Conservation (phyloP, 2,888 invertebrate species). For the Thereva nobilitata region DNA sequence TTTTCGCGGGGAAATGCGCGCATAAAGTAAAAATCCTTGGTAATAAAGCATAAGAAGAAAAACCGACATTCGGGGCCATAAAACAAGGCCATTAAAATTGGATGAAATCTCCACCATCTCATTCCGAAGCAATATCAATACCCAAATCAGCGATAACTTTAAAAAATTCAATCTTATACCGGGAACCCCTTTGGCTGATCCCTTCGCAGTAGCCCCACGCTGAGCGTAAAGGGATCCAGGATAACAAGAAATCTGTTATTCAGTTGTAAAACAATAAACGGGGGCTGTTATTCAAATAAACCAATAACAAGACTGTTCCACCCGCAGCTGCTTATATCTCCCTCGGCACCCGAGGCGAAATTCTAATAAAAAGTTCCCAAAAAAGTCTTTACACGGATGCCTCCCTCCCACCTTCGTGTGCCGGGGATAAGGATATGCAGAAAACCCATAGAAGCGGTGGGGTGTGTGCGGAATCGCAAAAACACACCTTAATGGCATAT, state of each 20-base stretch:
- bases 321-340: slow-evolving; percentile 16
- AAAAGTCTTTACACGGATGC: slow-evolving; percentile 17
- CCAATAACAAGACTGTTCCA: slow-evolving; percentile 47
- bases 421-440: slow-evolving; percentile 39
- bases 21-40: too few relatives aligned
- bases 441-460: slow-evolving; percentile 37
- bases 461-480: slow-evolving; percentile 33
- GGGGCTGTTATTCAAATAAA: slow-evolving; percentile 57
- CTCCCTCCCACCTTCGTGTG: slow-evolving; percentile 8
- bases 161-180: slow-evolving; percentile 39
- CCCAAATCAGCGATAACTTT: slow-evolving; percentile 40
- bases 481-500: slow-evolving; percentile 57
- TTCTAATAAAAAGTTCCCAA: slow-evolving; percentile 37
- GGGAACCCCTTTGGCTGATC: slow-evolving; percentile 21
- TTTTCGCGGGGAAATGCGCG: too few relatives aligned
- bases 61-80: neutral
- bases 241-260: slow-evolving; percentile 46
- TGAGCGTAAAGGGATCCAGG: slow-evolving; percentile 37
- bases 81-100: slow-evolving; percentile 20
- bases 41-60: neutral
- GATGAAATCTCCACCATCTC: slow-evolving; percentile 34
- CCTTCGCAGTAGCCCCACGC: slow-evolving; percentile 32
- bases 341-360: slow-evolving; percentile 11
- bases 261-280: slow-evolving; percentile 56
- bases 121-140: slow-evolving; percentile 39